Evolutionary conservation across 2,888 invertebrate species (phyloP).

Genomic region (Myathropa florea): DNA sequence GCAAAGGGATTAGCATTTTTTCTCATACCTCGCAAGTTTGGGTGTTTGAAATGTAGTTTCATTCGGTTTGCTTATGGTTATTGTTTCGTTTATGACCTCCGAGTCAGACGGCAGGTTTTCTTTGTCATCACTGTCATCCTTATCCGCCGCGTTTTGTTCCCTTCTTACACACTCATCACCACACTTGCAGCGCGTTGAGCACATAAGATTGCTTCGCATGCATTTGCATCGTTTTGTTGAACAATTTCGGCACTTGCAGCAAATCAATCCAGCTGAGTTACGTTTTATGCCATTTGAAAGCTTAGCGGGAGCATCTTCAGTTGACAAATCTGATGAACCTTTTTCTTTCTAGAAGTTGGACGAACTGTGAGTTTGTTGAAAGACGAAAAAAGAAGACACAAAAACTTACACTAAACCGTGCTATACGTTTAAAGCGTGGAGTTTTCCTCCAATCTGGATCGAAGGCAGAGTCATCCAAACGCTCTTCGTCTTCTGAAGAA

Average conservation of each 20-base stretch:
- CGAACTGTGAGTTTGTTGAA: not conserved
- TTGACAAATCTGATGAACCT: constrained; percentile 1
- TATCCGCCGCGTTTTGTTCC: not conserved
- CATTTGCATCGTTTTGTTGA: constrained; percentile 48
- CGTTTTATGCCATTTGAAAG: constrained; percentile 25
- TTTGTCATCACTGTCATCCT: constrained; percentile 41
- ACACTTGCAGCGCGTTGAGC: constrained; percentile 50
- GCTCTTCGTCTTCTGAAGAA: constrained; percentile 49
- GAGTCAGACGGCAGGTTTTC: constrained; percentile 30
- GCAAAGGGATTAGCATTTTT: not conserved
- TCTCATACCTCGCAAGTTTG: constrained; percentile 72
- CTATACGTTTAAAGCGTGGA: constrained; percentile 50
- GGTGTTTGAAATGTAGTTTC: constrained; percentile 70
- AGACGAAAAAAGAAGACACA: not conserved
- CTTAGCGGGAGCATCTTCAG: constrained; percentile 9
- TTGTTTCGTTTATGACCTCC: constrained; percentile 31
- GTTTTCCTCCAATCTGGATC: constrained; percentile 75
- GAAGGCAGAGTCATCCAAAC: constrained; percentile 21
- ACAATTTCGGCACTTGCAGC: constrained; percentile 45
- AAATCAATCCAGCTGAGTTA: constrained; percentile 32
- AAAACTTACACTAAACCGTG: constrained; percentile 30
- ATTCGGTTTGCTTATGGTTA: constrained; percentile 54
- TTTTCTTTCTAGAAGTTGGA: constrained; percentile 40
- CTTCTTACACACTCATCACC: not conserved
- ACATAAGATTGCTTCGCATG: constrained; percentile 6